Base-by-base conservation (phyloP, 2,797 vertebrate genomes). In the Nasua narica region DNA sequence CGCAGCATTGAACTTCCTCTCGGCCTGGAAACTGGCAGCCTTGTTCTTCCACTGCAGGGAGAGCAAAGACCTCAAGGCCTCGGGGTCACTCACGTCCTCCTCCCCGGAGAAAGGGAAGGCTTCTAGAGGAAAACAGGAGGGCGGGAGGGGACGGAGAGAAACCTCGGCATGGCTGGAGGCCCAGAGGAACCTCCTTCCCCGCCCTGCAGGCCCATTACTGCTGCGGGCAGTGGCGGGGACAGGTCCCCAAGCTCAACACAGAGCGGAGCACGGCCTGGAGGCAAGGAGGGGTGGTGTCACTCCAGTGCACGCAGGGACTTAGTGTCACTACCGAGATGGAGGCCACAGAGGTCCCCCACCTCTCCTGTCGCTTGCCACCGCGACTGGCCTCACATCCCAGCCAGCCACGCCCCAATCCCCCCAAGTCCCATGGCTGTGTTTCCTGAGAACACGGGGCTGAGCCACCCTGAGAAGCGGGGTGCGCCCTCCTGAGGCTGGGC, bases 41-140 rank as follows among this genome's bases (percentile, higher is more conserved):
- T 98, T 99, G 97, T 99, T 99, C 98, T 99, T 99, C 99, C 99
- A 99, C 97, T 99, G 98, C 97, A 99, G 99, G 48, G 99, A 98
- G 58, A 99, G 98, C n/a, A 99, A 98, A 0, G 99, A 98, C 94
- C 99, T 99, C 98, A 99, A 98, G 92, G 98, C 98, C 95, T 99
- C 99, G 0, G 98, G 98, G 43, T 99, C 99, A 4, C 98, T 98
- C 83, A 98, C 35, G 18, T 99, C 98, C 29, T 99, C 99, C 84
- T 99, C 99, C 56, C 99, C 99, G 0, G 99, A 98, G 98, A 99
- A 99, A 0, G 99, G 99, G 67, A 99, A 98, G 1, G 98, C 95
- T 97, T 99, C 99, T 99, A 93, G 11, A 96, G 92, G 1, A 40
- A 60, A 92, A 92, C 40, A 50, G 48, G 32, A n/a, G 74, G 32